Evolutionary conservation across 2,888 invertebrate genomes (phyloP), one percentile per base, ranked within the genome.

Genomic region (Thymelicus sylvestris): DNA sequence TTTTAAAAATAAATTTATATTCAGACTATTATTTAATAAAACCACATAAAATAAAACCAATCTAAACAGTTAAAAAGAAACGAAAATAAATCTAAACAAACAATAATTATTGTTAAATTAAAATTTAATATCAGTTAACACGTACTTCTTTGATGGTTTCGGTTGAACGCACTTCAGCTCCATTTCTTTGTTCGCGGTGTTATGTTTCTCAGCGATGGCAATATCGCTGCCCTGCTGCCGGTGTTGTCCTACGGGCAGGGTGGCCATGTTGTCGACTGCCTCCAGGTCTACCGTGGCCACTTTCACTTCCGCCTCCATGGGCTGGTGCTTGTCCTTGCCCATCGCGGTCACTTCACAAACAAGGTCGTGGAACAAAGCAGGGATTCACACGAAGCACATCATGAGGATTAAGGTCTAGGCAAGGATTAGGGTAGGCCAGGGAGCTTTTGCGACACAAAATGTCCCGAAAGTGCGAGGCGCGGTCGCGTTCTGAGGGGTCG

Each of bases 271-370:
- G 95, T 97, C 97, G 80, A 97, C 96, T 78, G 97, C 95, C 92
- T 97, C 97, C 83, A 97, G 95, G 91, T 97, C 97, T 81, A 98
- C 98, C 73, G 97, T 97, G 80, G 97, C 96, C 90, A 97, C 97
- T 95, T 97, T 97, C 91, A 97, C 96, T 94, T 97, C 97, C 86
- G 96, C 96, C 88, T 95, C 96, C 80, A 86, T 84, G 38, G 91
- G 88, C 84, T 87, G 92, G 74, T 93, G 92, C 86, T 92, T 93
- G 70, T 94, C 94, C 79, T 93, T 94, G 82, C 92, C 93, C 94
- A 94, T 91, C 79, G 80, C 83, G 81, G 76, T 31, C 83, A 81
- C 76, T 80, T 80, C 74, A 78, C 73, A 76, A 74, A 76, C 59
- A 39, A 59, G 13, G 31, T 31, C 38, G 39, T 7, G 39, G 39